phyloP scores from a whole-genome alignment of 1,140 invertebrate species.

The Steinernema khuongi region DNA sequence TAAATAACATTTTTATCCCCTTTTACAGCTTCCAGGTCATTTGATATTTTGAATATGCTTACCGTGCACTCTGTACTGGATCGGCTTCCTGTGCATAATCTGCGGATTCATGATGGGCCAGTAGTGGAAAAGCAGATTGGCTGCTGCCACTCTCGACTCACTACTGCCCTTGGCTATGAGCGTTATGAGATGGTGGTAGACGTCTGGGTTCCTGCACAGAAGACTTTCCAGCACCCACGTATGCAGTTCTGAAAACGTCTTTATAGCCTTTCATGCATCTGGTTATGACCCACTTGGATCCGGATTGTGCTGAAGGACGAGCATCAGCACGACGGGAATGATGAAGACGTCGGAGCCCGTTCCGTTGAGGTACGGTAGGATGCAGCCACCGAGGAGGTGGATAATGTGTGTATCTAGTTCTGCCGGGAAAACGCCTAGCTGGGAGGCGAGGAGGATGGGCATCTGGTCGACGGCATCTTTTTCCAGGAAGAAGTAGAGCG shows the following conservation, averaged over 20 bases:
- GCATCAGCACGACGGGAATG: constrained; percentile 88
- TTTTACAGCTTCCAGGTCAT: constrained; percentile 6
- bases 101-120: constrained; percentile 96
- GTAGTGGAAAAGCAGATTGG: constrained; percentile 94
- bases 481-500: constrained; percentile 89
- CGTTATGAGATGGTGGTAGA: constrained; percentile 88
- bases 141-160: constrained; percentile 79
- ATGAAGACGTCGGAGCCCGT: constrained; percentile 62
- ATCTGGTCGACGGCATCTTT: constrained; percentile 89
- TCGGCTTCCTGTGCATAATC: constrained; percentile 78
- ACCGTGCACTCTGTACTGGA: constrained; percentile 84
- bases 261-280: constrained; percentile 18
- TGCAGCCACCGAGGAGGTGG: constrained; percentile 87
- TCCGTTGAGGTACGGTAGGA: constrained; percentile 88
- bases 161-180: constrained; percentile 94
- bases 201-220: constrained; percentile 71
- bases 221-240: constrained; percentile 50
- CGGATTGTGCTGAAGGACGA: constrained; percentile 89
- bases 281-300: constrained; percentile 71
- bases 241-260: constrained; percentile 46
- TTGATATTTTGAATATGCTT: constrained; percentile 45
- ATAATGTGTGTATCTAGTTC: constrained; percentile 88
- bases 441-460: constrained; percentile 85
- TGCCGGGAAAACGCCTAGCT: constrained; percentile 81
- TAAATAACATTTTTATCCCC: too few species aligned